Percentiles rank a stretch among this genome's conserved stretches.
phyloP scores from a whole-genome alignment of 2,888 invertebrate genomes.

The Lithophane semibrunnea region DNA sequence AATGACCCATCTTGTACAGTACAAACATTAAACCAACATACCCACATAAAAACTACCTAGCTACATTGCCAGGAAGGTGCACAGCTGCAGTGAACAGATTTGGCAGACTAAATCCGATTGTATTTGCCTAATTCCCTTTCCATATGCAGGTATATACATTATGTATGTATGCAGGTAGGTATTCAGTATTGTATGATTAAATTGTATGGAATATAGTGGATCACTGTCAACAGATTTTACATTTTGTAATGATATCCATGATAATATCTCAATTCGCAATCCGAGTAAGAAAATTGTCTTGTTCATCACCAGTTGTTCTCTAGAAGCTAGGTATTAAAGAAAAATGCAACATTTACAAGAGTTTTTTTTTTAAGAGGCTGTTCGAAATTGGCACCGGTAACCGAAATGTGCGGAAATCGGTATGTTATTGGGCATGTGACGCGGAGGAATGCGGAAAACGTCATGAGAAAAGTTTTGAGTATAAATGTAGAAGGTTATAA shows the following conservation, averaged over 20 bases:
- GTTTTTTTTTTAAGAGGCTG: not conserved
- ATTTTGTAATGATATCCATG: too few relatives aligned
- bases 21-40: not conserved
- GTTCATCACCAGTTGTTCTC: too few relatives aligned
- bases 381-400: not conserved
- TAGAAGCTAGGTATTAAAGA: too few relatives aligned
- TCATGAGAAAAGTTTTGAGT: not conserved
- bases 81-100: conserved; percentile 59
- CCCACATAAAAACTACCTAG: not conserved
- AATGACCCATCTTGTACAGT: not conserved
- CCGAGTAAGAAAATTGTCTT: not conserved
- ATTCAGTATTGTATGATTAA: conserved; percentile 24
- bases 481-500: not conserved
- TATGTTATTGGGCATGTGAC: not conserved
- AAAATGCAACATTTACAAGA: not conserved
- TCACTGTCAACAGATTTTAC: too few relatives aligned
- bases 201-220: not conserved
- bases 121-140: conserved; percentile 63
- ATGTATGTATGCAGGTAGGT: not conserved
- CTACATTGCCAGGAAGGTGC: conserved; percentile 19
- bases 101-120: conserved; percentile 62
- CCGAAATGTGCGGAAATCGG: not conserved
- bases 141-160: conserved; percentile 1
- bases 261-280: too few relatives aligned
- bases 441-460: not conserved